These are phyloP conservation scores for Furcula furcula DNA, from an alignment of 2,888 invertebrate genomes.

Conservation along the genomic window DNA sequence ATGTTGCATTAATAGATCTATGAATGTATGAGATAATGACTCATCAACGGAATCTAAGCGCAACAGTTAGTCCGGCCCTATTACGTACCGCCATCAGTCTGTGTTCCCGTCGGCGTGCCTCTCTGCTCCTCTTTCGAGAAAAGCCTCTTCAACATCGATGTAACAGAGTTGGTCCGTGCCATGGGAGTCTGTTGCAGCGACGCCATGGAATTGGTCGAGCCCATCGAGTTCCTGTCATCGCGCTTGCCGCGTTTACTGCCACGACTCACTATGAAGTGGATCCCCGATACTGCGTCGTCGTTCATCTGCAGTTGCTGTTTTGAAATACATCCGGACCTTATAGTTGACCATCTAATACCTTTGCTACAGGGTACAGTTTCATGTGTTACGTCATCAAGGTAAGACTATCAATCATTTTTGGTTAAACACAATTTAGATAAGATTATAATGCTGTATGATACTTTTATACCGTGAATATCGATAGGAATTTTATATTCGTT, in stretches of 20 bases:
- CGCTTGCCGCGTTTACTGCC: slow-evolving; percentile 71
- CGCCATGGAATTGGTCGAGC: slow-evolving; percentile 70
- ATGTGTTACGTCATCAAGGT: too few relatives aligned
- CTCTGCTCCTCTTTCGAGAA: slow-evolving; percentile 88
- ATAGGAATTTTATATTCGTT: not conserved
- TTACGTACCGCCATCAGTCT: slow-evolving; percentile 72
- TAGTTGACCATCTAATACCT: too few relatives aligned
- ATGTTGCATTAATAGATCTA: too few relatives aligned
- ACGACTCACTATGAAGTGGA: slow-evolving; percentile 86
- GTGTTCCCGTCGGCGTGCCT: slow-evolving; percentile 41
- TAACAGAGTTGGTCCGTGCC: slow-evolving; percentile 88
- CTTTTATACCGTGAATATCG: not conserved
- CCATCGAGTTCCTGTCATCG: slow-evolving; percentile 73
- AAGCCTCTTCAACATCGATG: slow-evolving; percentile 88
- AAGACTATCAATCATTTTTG: not conserved
- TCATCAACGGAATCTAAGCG: too few relatives aligned
- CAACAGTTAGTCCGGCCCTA: too few relatives aligned
- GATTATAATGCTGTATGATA: not conserved
- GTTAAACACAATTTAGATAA: not conserved
- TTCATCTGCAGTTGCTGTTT: slow-evolving; percentile 79
- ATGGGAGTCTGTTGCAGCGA: slow-evolving; percentile 86
- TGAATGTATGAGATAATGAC: not conserved
- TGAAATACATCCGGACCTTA: too few relatives aligned
- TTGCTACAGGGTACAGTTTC: too few relatives aligned
- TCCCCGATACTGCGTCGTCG: slow-evolving; percentile 87